Percentiles rank a stretch among this genome's conserved stretches.
Evolutionary conservation across 2,888 invertebrate species (phyloP).

Genomic region (Amblyjoppa proteus): DNA sequence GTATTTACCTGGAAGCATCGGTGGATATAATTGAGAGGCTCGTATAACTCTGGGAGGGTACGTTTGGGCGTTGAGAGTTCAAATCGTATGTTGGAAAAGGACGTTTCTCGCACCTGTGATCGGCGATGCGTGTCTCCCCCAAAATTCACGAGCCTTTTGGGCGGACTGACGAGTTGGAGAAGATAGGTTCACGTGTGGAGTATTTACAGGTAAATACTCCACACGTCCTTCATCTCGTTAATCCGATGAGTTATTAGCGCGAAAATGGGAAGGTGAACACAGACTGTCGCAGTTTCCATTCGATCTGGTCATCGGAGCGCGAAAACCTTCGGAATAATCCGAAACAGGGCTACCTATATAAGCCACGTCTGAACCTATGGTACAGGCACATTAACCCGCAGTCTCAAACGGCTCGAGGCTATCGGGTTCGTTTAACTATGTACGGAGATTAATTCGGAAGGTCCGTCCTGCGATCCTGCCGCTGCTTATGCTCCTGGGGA

Average conservation of each 20-base stretch:
- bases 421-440: constrained; percentile 60
- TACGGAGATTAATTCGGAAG: constrained; percentile 61
- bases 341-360: constrained; percentile 14
- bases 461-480: constrained; percentile 52
- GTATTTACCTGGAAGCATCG: neutral
- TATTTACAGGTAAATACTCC: constrained; percentile 33
- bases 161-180: neutral
- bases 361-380: constrained; percentile 8
- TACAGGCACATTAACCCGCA: constrained; percentile 28
- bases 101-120: constrained; percentile 73
- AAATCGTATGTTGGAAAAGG: constrained; percentile 21
- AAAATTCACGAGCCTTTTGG: constrained; percentile 50
- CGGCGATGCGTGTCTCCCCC: constrained; percentile 74
- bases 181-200: neutral
- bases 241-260: constrained; percentile 77
- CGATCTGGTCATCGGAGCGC: constrained; percentile 44
- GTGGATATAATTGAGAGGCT: neutral
- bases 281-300: constrained; percentile 54
- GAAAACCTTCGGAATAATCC: constrained; percentile 60
- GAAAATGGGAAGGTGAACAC: constrained; percentile 50
- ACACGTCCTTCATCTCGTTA: constrained; percentile 70
- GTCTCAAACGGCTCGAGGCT: constrained; percentile 54
- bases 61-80: constrained; percentile 59
- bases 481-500: constrained; percentile 51
- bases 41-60: constrained; percentile 26